These are phyloP conservation scores for Alca torda DNA, from an alignment of 2,797 vertebrate genomes.

Conservation along the genomic window DNA sequence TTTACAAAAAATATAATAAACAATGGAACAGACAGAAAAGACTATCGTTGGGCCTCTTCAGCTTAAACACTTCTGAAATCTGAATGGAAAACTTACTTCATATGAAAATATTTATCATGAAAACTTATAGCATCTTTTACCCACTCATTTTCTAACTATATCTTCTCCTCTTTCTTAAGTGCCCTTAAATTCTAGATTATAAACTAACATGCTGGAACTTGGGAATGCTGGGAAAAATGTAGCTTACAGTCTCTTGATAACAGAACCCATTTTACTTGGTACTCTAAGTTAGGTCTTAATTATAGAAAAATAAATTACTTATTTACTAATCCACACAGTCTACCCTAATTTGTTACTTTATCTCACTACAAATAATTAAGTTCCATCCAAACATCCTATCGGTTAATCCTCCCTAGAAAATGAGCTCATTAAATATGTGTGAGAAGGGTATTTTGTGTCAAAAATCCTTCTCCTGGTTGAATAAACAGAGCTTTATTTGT, in stretches of 20 bases:
- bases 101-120: background rate
- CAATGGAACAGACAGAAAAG: background rate
- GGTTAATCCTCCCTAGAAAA: conserved; percentile 49
- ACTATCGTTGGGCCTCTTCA: background rate
- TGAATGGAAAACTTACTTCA: background rate
- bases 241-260: background rate
- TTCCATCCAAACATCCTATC: conserved; percentile 38
- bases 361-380: conserved; percentile 52
- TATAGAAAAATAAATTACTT: conserved; percentile 55
- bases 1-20: background rate
- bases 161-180: background rate
- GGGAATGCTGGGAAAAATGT: background rate
- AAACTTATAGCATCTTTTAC: background rate
- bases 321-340: conserved; percentile 43
- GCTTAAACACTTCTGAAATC: background rate
- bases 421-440: conserved; percentile 41
- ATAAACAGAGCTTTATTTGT: conserved; percentile 33
- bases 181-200: background rate
- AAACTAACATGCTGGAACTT: background rate
- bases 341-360: conserved; percentile 52
- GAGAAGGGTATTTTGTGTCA: conserved; percentile 27
- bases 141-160: background rate
- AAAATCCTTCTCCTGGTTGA: background rate
- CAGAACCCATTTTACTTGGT: background rate
- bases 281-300: conserved; percentile 20